Evolutionary conservation across 2,888 invertebrate species (phyloP).

Genomic region (Stegana nigrithorax): DNA sequence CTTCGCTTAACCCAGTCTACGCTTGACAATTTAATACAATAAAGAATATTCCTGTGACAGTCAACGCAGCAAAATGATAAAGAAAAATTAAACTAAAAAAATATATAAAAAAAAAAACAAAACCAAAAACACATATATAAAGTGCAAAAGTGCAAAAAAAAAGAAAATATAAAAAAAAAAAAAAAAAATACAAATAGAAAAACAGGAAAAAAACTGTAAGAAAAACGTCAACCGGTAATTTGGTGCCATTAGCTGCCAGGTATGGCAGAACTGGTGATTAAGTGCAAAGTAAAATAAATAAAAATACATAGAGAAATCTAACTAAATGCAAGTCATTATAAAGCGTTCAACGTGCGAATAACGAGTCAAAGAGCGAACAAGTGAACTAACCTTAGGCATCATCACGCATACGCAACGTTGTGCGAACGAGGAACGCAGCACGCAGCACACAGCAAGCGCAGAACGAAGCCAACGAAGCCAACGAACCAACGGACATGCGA

Average conservation of each 20-base stretch:
- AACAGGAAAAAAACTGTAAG: background rate
- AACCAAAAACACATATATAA: no score
- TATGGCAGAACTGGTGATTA: constrained; percentile 40
- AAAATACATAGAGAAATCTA: constrained; percentile 9
- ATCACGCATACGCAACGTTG: constrained; percentile 55
- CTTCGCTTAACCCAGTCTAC: background rate
- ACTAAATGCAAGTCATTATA: background rate
- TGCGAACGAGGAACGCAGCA: constrained; percentile 11
- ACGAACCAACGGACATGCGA: background rate
- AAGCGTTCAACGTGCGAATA: background rate
- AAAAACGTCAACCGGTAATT: constrained; percentile 45
- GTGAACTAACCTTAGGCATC: no score
- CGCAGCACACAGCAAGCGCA: constrained; percentile 11
- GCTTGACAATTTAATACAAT: background rate
- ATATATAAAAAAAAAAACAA: no score
- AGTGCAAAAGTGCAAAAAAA: constrained; percentile 26
- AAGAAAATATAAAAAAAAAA: constrained; percentile 41
- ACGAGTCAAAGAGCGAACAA: background rate
- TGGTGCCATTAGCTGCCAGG: constrained; percentile 53
- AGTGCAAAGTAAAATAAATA: constrained; percentile 29
- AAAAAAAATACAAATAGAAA: background rate
- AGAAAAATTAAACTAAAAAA: no score
- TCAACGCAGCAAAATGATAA: no score
- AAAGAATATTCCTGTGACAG: background rate
- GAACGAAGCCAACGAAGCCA: constrained; percentile 26